phyloP scores from a whole-genome alignment of 2,888 invertebrate species.

The Chrysomela aeneicollis region DNA sequence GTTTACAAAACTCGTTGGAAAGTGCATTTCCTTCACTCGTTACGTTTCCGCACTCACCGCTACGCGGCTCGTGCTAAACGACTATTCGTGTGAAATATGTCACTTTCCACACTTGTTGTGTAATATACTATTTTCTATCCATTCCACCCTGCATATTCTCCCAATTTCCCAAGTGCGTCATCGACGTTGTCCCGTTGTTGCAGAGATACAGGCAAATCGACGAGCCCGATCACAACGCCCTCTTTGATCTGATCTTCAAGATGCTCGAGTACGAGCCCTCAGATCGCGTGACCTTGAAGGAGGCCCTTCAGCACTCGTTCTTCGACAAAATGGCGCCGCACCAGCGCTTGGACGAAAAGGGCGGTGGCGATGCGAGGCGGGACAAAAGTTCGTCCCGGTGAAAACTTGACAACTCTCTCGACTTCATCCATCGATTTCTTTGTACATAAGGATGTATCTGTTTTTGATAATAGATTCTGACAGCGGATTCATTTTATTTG shows the following conservation, averaged over 20 bases:
- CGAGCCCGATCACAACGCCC: constrained; percentile 87
- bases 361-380: constrained; percentile 65
- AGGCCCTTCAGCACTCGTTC: constrained; percentile 92
- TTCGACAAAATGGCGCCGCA: constrained; percentile 85
- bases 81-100: no score
- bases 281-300: constrained; percentile 85
- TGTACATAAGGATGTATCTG: constrained; percentile 24
- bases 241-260: constrained; percentile 93
- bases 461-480: constrained; percentile 44
- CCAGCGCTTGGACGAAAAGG: constrained; percentile 73
- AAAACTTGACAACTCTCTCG: background rate
- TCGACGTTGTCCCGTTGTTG: constrained; percentile 47
- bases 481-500: constrained; percentile 30
- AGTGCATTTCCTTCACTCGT: no score
- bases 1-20: no score
- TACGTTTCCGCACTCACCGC: no score
- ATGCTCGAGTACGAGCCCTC: constrained; percentile 98
- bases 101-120: no score
- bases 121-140: no score
- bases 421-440: background rate
- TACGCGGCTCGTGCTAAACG: no score
- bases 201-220: constrained; percentile 91
- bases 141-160: no score
- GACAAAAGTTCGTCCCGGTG: constrained; percentile 71
- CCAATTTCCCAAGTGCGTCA: no score